Evolutionary conservation across 2,113 vertebrate species (phyloP), one percentile per base, ranked within the genome.

Genomic region (Chrysochloris asiatica): DNA sequence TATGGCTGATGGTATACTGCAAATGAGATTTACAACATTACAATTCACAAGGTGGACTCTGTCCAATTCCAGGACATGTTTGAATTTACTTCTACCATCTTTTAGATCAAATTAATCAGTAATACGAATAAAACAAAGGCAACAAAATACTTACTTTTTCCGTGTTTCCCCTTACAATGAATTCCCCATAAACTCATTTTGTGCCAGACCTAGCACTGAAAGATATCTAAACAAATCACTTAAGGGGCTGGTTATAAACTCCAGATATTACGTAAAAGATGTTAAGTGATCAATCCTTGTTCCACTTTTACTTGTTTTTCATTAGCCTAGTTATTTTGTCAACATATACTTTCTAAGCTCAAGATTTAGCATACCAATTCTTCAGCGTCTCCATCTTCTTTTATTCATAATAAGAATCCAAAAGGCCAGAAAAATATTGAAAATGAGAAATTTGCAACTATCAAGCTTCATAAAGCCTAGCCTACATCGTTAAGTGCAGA

Each of bases 1-100:
- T 99, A 93, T 99, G 99, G 96, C 99, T 99, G 98, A 99, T 99
- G 59, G 99, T 98, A 19, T 99, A 99, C 99, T 99, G 93, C 24
- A 93, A 92, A 88, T 87, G 30, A 95, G 63, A 93, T 90, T 50
- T 56, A 93, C 65, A 96, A 93, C 1, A 88, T 93, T 38, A 90
- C 47, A 88, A 45, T 89, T 80, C 52, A 89, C 28, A 93, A 93
- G 67, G 63, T 92, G 91, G 86, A 89, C 50, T 97, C 92, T 88
- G 77, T 84, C 52, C 67, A 87, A 48, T 94, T 96, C 88, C 90
- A 91, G 72, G 43, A 33, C 10, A 91, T 88, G 0, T 30, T 86
- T 45, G 86, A 87, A 93, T 86, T 87, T n/a, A 87, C 47, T 54
- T 89, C 52, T 38, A 84, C 1, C 47, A 36, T 73, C 92, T 78